These are phyloP conservation scores for Xenopus borealis DNA, from an alignment of 2,113 vertebrate species.

Conservation along the genomic window DNA sequence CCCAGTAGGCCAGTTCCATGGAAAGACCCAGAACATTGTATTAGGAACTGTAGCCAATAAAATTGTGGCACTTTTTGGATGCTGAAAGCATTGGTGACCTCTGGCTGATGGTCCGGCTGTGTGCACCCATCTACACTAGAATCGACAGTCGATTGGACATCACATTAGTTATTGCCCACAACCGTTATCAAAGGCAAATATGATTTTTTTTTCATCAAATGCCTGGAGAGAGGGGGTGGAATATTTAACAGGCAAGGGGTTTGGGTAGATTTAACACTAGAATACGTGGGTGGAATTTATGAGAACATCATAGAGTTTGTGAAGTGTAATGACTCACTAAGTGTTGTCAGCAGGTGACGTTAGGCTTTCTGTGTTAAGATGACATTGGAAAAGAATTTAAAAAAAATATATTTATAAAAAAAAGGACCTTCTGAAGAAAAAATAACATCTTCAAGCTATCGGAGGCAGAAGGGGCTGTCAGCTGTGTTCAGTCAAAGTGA, in stretches of 20 bases:
- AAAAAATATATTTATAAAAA: neutral
- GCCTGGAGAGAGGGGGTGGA: too few relatives aligned
- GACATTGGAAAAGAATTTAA: neutral
- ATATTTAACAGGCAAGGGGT: neutral
- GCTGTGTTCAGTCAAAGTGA: conserved; percentile 30
- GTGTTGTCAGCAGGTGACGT: neutral
- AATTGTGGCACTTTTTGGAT: too few relatives aligned
- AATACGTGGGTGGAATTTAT: neutral
- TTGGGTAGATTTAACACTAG: neutral
- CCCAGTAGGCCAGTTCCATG: too few relatives aligned
- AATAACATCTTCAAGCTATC: conserved; percentile 1
- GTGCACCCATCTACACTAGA: too few relatives aligned
- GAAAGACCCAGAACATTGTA: too few relatives aligned
- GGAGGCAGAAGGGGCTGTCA: neutral
- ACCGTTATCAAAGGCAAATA: too few relatives aligned
- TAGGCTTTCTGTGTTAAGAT: neutral
- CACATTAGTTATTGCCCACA: too few relatives aligned
- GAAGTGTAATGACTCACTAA: conserved; percentile 12
- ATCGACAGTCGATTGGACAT: too few relatives aligned
- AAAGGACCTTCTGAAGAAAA: neutral
- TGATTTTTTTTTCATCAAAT: too few relatives aligned
- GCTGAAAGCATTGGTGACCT: too few relatives aligned
- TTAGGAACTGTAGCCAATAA: too few relatives aligned
- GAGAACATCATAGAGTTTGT: neutral
- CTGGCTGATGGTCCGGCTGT: too few relatives aligned